Base-by-base conservation (phyloP, 2,113 vertebrate species). In the Apistogramma diplotaenia region DNA sequence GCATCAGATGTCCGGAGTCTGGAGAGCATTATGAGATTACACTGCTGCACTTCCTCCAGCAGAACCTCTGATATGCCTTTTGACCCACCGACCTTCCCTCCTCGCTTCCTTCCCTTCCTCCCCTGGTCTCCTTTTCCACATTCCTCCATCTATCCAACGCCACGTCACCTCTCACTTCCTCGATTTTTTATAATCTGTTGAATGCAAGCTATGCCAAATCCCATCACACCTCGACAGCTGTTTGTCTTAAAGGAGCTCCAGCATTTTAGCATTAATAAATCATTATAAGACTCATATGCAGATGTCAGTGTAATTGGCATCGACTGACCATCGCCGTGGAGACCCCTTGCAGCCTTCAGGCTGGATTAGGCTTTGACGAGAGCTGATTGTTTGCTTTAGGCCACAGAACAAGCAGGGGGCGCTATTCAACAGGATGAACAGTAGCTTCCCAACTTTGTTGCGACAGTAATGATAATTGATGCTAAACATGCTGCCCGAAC, bases 11-110 rank as follows among this genome's bases (percentile, higher is more conserved):
- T 95, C 97, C 97, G 0, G 97, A 99, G 94, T 98, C 97, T 0
- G 98, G 97, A 46, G 98, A 99, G 94, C 98, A 99, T 95, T 99
- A 99, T 13, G 98, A 99, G 93, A 97, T 98, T 87, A 99, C 96
- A 33, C 95, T 99, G 94, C 96, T 99, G 91, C 96, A 99, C 94
- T 99, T 98, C 93, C 96, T 99, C 83, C 98, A 99, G 89, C 96
- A 99, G 87, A 94, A 98, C 95, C 97, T 99, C 95, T 99, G 96
- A 99, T 27, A 19, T 79, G 60, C 75, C 29, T 74, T 61, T 61
- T 18, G 10, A 46, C 74, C 18, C 82, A 35, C 61, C 58, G 19
- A 80, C n/a, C 25, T 40, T 19, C 4, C 4, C 46, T 71, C 43
- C 21, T 82, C 3, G 0, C 56, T 33, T 81, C 74, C 27, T 56